A percentile compares a stretch with the other conserved stretches of the same genome.
phyloP scores from a whole-genome alignment of 2,113 vertebrate species.

The Stigmatopora nigra region DNA sequence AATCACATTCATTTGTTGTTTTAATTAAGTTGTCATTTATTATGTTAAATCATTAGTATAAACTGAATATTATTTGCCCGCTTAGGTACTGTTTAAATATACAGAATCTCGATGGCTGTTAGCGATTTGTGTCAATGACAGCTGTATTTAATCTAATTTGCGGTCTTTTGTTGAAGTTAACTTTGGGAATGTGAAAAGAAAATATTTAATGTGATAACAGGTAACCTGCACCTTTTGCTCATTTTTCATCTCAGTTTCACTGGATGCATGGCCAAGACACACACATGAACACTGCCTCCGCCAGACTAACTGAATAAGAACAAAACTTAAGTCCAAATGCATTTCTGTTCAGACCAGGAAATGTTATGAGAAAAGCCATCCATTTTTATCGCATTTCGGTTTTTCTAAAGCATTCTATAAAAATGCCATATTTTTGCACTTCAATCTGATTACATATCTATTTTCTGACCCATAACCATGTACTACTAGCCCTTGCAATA shows the following conservation, averaged over 20 bases:
- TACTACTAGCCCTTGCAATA: neutral
- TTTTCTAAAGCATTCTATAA: conserved; percentile 10
- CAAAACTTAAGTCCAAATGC: conserved; percentile 23
- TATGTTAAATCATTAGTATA: conserved; percentile 18
- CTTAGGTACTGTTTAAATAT: conserved; percentile 23
- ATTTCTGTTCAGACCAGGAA: conserved; percentile 17
- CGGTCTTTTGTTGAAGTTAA: conserved; percentile 69
- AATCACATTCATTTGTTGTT: conserved; percentile 12
- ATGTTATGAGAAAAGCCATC: conserved; percentile 11
- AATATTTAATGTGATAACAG: conserved; percentile 76
- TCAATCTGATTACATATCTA: conserved; percentile 25
- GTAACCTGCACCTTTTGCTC: conserved; percentile 62
- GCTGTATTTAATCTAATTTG: conserved; percentile 65
- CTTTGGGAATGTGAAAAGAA: conserved; percentile 67
- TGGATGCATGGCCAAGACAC: conserved; percentile 53
- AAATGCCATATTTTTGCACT: conserved; percentile 17
- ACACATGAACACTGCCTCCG: conserved; percentile 38
- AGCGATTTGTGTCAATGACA: conserved; percentile 48
- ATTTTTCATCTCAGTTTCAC: conserved; percentile 62
- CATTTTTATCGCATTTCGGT: conserved; percentile 5
- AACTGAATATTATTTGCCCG: conserved; percentile 22
- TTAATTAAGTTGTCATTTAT: conserved; percentile 17
- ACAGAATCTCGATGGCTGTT: conserved; percentile 15
- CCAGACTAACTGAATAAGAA: conserved; percentile 34
- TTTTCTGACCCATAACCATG: conserved; percentile 9